phyloP scores from a whole-genome alignment of 1,140 invertebrate species.

The Helicoverpa armigera region DNA sequence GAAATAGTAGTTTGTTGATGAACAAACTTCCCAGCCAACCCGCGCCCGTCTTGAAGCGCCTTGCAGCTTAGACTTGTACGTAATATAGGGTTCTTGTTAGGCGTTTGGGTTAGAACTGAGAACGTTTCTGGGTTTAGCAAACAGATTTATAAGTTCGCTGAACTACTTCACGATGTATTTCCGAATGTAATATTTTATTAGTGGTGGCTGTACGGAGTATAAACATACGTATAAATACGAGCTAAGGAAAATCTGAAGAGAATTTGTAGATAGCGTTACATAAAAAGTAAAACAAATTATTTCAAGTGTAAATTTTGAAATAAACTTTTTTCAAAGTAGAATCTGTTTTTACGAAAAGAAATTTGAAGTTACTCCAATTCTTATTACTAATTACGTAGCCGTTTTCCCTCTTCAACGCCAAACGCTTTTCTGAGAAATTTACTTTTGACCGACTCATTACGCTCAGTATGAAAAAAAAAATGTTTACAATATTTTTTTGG shows the following conservation, averaged over 20 bases:
- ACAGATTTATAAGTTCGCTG: conserved; percentile 19
- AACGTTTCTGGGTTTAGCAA: conserved; percentile 30
- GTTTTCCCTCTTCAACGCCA: conserved; percentile 36
- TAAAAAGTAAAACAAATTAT: background rate
- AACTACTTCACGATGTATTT: conserved; percentile 8
- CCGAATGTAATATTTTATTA: background rate
- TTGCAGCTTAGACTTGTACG: conserved; percentile 22
- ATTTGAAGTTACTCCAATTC: conserved; percentile 34
- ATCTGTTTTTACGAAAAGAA: conserved; percentile 10
- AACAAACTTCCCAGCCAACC: conserved; percentile 42
- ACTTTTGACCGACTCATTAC: conserved; percentile 25
- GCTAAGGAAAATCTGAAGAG: too few relatives aligned
- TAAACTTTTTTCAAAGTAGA: conserved; percentile 4
- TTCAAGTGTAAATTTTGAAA: conserved; percentile 1
- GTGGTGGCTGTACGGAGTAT: background rate
- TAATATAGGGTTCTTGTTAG: conserved; percentile 38
- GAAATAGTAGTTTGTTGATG: conserved; percentile 51
- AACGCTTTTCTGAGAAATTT: conserved; percentile 39
- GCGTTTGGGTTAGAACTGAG: conserved; percentile 15
- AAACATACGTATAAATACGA: too few relatives aligned
- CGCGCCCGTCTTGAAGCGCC: background rate
- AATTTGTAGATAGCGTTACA: too few relatives aligned
- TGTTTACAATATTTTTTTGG: conserved; percentile 21
- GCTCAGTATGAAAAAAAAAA: conserved; percentile 21
- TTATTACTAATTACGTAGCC: conserved; percentile 38